Evolutionary conservation across 2,797 vertebrate species (phyloP).

Genomic region (Petrocephalus sullivani): DNA sequence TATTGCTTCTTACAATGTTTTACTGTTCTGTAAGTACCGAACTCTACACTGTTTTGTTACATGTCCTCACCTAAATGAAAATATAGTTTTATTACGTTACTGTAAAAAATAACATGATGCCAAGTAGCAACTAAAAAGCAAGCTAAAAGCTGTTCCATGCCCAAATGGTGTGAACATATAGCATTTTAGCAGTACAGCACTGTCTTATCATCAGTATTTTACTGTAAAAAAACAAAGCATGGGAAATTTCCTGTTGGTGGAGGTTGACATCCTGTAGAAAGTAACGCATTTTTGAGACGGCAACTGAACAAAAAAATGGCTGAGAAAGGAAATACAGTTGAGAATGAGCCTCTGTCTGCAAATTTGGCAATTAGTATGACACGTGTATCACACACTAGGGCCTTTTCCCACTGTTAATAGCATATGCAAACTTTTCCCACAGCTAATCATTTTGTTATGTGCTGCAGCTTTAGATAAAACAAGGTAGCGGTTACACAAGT

Average conservation of each 20-base stretch:
- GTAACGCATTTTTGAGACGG: not conserved
- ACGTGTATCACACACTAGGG: not conserved
- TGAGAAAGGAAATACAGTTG: not conserved
- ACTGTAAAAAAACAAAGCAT: not conserved
- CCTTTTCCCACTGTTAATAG: not conserved
- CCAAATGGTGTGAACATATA: not conserved
- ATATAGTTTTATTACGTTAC: not conserved
- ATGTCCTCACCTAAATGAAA: not conserved
- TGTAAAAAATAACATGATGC: not conserved
- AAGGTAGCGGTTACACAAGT: not conserved
- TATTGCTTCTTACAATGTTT: not conserved
- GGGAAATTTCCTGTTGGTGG: not conserved
- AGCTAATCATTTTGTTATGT: not conserved
- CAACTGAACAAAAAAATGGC: not conserved
- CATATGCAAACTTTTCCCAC: not conserved
- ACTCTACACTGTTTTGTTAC: not conserved
- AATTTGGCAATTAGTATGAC: not conserved
- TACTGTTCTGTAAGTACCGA: not conserved
- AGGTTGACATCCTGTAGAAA: not conserved
- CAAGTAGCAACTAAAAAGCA: not conserved
- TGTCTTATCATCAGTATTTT: not conserved
- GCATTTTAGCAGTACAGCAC: not conserved
- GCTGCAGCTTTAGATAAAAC: not conserved
- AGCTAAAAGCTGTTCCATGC: not conserved
- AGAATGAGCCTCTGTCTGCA: not conserved